These are phyloP conservation scores for Hermatobates lingyangjiaoensis DNA, from an alignment of 1,140 invertebrate genomes.

Conservation along the genomic window DNA sequence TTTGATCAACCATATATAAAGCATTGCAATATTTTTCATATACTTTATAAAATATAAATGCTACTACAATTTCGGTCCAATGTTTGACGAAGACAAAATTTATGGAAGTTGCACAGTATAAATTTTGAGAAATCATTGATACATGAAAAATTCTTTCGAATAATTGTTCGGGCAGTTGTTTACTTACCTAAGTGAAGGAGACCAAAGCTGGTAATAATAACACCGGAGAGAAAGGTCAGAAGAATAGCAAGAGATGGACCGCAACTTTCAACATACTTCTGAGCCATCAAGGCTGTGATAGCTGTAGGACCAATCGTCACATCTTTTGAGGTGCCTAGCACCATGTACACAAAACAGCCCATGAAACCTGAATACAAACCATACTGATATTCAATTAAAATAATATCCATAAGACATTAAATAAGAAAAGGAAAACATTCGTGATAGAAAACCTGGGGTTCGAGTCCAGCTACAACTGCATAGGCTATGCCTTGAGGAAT, in stretches of 20 bases:
- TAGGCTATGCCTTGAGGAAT: slow-evolving; percentile 62
- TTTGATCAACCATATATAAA: too few species aligned
- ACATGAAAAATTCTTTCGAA: too few species aligned
- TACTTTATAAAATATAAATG: too few species aligned
- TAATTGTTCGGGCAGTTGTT: neutral
- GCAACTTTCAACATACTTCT: slow-evolving; percentile 19
- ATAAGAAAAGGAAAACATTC: neutral
- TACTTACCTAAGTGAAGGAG: slow-evolving; percentile 41
- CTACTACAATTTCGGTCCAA: too few species aligned
- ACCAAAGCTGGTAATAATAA: slow-evolving; percentile 45
- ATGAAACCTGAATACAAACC: slow-evolving; percentile 70
- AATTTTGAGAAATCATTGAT: too few species aligned
- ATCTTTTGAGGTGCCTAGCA: slow-evolving; percentile 66
- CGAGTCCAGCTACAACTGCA: slow-evolving; percentile 49
- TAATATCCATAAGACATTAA: neutral
- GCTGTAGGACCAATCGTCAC: slow-evolving; percentile 68
- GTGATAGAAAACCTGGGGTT: slow-evolving; percentile 41
- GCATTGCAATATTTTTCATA: too few species aligned
- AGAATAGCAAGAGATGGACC: slow-evolving; percentile 44
- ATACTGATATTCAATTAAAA: slow-evolving; percentile 33
- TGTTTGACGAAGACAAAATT: too few species aligned
- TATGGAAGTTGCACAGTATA: too few species aligned
- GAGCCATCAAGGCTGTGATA: slow-evolving; percentile 47
- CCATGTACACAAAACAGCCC: slow-evolving; percentile 60
- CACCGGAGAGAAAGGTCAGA: slow-evolving; percentile 48